These are phyloP conservation scores for Clitarchus hookeri DNA, from an alignment of 2,888 invertebrate genomes.

Conservation along the genomic window DNA sequence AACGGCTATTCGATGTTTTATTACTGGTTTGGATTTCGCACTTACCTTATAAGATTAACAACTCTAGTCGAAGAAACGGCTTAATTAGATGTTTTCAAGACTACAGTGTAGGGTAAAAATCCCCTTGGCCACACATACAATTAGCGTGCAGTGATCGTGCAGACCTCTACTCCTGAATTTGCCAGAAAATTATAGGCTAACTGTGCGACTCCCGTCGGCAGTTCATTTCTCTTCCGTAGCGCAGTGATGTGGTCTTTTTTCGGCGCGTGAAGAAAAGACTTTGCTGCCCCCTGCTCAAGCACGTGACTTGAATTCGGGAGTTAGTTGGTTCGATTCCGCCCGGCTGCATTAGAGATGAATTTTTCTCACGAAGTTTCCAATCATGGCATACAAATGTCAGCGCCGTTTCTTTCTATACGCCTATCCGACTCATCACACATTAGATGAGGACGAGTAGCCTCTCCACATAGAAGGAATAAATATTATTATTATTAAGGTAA, in stretches of 20 bases:
- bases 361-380: too few relatives aligned
- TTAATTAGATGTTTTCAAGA: not conserved
- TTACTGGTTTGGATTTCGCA: not conserved
- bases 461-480: too few relatives aligned
- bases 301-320: not conserved
- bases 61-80: not conserved
- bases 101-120: not conserved
- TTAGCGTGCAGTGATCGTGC: not conserved
- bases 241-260: not conserved
- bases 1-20: not conserved
- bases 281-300: not conserved
- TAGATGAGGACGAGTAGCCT: too few relatives aligned
- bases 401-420: too few relatives aligned
- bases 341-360: too few relatives aligned
- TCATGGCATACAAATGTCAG: too few relatives aligned
- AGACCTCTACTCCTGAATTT: not conserved
- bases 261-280: not conserved
- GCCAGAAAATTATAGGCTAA: not conserved
- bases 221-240: not conserved
- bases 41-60: not conserved
- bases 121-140: not conserved
- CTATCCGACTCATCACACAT: too few relatives aligned
- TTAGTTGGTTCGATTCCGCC: too few relatives aligned
- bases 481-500: too few relatives aligned
- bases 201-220: not conserved